These are phyloP conservation scores for Melieria crassipennis DNA, from an alignment of 2,888 invertebrate species.

Conservation along the genomic window DNA sequence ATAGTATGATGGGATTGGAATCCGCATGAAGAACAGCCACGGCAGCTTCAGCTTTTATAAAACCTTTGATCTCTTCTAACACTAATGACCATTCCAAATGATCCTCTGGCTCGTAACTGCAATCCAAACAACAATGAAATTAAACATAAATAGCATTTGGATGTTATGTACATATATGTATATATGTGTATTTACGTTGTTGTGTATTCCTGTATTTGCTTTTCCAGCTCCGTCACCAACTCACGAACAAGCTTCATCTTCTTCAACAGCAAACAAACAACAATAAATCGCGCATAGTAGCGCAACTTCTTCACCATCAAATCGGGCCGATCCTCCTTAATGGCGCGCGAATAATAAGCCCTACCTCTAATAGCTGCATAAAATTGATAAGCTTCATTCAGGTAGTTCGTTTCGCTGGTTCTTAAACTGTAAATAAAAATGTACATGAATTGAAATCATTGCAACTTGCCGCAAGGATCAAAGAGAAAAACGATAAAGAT, in stretches of 20 bases:
- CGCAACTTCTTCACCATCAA: constrained; percentile 95
- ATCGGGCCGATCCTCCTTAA: constrained; percentile 93
- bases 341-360: constrained; percentile 92
- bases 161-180: neutral
- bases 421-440: constrained; percentile 75
- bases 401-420: constrained; percentile 95
- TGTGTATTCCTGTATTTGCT: constrained; percentile 95
- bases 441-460: too few relatives aligned
- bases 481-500: too few relatives aligned
- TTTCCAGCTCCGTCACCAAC: constrained; percentile 89
- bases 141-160: neutral
- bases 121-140: constrained; percentile 21
- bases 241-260: constrained; percentile 93
- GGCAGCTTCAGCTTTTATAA: constrained; percentile 91
- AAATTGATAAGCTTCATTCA: constrained; percentile 96
- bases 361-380: constrained; percentile 94
- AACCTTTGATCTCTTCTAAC: constrained; percentile 92
- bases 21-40: constrained; percentile 90
- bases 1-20: constrained; percentile 84
- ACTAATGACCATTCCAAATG: constrained; percentile 96
- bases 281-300: constrained; percentile 96
- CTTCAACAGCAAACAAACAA: constrained; percentile 92
- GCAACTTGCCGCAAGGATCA: too few relatives aligned
- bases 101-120: constrained; percentile 92
- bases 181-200: constrained; percentile 69